Conservation (phyloP, 2,888 invertebrate genomes). For the Ormyrus pomaceus region DNA sequence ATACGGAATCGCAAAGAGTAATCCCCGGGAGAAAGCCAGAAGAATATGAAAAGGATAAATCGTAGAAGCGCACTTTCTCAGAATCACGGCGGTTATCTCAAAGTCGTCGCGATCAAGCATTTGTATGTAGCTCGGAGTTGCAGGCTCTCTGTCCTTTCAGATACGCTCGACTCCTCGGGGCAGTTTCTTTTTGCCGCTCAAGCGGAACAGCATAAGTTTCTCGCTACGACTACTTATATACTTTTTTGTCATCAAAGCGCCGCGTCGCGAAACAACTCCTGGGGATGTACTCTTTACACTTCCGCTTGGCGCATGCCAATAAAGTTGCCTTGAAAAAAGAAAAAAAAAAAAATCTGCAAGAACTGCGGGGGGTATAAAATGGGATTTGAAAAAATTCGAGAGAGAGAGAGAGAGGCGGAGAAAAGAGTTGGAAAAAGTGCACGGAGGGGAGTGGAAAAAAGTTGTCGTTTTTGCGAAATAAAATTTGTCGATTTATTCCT, state of each 20-base stretch:
- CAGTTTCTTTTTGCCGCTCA: slow-evolving; percentile 19
- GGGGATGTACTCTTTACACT: slow-evolving; percentile 8
- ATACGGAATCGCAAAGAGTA: too few relatives aligned
- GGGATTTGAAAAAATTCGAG: too few relatives aligned
- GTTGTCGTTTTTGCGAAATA: background rate
- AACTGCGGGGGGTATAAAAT: too few relatives aligned
- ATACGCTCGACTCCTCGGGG: slow-evolving; percentile 18
- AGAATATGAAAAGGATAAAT: too few relatives aligned
- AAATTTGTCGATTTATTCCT: background rate
- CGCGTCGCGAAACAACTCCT: slow-evolving; percentile 15
- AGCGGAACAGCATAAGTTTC: slow-evolving; percentile 29
- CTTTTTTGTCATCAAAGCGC: slow-evolving; percentile 25
- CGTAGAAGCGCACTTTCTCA: too few relatives aligned
- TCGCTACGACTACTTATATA: slow-evolving; percentile 4
- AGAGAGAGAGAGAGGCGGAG: too few relatives aligned
- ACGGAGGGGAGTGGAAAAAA: too few relatives aligned
- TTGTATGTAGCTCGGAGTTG: background rate
- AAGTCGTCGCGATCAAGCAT: slow-evolving; percentile 22
- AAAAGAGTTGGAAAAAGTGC: too few relatives aligned
- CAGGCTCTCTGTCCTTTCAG: background rate
- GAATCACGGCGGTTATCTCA: background rate
- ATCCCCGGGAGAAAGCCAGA: too few relatives aligned
- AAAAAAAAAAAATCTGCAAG: too few relatives aligned
- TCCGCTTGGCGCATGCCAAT: slow-evolving; percentile 8
- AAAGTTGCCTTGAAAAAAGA: background rate